Percentiles rank a stretch among this genome's conserved stretches.
phyloP scores from a whole-genome alignment of 2,888 invertebrate genomes.

The Notodonta dromedarius region DNA sequence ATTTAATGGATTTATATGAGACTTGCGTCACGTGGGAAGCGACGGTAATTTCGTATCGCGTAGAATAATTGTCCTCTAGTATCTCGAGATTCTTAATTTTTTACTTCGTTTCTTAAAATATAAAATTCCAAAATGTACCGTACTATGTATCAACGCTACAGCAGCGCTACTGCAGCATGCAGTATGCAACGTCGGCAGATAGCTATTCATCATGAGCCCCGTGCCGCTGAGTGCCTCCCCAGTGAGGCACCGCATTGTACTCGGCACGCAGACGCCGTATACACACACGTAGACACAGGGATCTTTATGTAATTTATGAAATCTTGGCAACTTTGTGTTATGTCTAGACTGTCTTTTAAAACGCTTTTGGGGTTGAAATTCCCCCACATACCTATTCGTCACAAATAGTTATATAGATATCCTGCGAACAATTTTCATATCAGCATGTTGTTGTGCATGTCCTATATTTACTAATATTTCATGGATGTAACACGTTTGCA shows the following conservation, averaged over 20 bases:
- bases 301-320: not conserved
- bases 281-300: not conserved
- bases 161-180: not conserved
- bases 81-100: no score
- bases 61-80: not conserved
- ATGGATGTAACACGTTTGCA: no score
- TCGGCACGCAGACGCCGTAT: not conserved
- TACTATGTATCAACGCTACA: not conserved
- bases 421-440: no score
- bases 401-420: no score
- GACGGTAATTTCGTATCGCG: not conserved
- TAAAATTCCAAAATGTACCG: not conserved
- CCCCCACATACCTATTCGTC: not conserved
- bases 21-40: not conserved
- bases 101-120: no score
- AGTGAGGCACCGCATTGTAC: constrained; percentile 4
- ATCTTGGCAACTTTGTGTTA: not conserved
- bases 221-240: constrained; percentile 1
- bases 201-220: constrained; percentile 9
- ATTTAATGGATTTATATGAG: not conserved
- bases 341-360: not conserved
- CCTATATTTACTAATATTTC: no score
- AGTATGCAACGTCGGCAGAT: not conserved
- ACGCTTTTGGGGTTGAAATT: not conserved
- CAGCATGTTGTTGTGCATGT: no score